Conservation (phyloP, 2,113 vertebrate species). For the Eleginops maclovinus region DNA sequence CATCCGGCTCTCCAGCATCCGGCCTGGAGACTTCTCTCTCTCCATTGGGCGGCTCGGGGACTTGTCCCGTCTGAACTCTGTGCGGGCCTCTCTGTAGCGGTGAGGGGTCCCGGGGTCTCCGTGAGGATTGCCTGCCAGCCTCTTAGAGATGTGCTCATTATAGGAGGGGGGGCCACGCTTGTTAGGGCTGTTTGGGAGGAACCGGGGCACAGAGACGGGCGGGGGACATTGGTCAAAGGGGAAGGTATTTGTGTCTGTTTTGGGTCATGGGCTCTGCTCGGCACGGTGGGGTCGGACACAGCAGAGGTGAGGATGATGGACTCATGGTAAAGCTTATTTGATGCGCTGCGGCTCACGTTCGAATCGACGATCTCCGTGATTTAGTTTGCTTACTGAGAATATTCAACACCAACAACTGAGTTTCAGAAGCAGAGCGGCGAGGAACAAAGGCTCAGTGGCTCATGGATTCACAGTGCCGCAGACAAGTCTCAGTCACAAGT, state of each 20-base stretch:
- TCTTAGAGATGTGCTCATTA: constrained; percentile 99
- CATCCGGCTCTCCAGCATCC: constrained; percentile 90
- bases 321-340: constrained; percentile 18
- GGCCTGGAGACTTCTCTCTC: constrained; percentile 93
- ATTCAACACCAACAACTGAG: too few species aligned
- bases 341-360: not conserved
- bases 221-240: constrained; percentile 18
- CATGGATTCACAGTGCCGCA: constrained; percentile 8
- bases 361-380: constrained; percentile 1
- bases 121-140: constrained; percentile 91
- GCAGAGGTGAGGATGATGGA: constrained; percentile 2
- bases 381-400: constrained; percentile 5
- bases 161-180: constrained; percentile 97
- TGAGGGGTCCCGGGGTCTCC: constrained; percentile 95
- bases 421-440: not conserved
- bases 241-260: not conserved
- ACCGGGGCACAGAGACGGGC: constrained; percentile 27
- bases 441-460: not conserved
- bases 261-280: constrained; percentile 34
- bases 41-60: constrained; percentile 92
- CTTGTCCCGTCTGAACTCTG: constrained; percentile 94
- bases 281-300: constrained; percentile 21
- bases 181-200: constrained; percentile 88
- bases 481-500: constrained; percentile 39
- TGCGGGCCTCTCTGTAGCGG: constrained; percentile 94